phyloP scores from a whole-genome alignment of 2,797 vertebrate genomes.

The Thunnus albacares region DNA sequence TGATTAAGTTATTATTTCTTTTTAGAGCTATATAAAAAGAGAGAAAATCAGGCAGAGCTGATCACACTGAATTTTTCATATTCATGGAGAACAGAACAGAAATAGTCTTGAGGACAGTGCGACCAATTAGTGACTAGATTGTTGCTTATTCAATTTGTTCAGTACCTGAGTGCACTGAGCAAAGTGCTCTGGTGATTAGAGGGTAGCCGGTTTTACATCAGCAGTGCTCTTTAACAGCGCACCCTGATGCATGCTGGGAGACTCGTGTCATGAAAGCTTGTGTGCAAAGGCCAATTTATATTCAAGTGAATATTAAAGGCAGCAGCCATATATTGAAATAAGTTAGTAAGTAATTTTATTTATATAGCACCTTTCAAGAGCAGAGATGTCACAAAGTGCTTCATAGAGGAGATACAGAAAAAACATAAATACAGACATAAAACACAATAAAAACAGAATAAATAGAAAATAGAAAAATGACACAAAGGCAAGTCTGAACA shows the following conservation, averaged over 20 bases:
- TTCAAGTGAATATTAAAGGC: conserved; percentile 7
- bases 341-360: too few relatives aligned
- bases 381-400: too few relatives aligned
- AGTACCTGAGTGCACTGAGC: conserved; percentile 8
- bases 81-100: background rate
- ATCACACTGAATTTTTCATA: background rate
- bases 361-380: too few relatives aligned
- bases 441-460: too few relatives aligned
- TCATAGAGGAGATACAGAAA: too few relatives aligned
- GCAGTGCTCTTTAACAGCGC: background rate
- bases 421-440: too few relatives aligned
- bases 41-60: background rate
- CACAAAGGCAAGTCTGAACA: too few relatives aligned
- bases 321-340: background rate
- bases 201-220: background rate
- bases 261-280: background rate
- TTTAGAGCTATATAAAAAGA: conserved; percentile 4
- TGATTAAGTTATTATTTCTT: background rate
- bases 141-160: conserved; percentile 20
- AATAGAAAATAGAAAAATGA: too few relatives aligned
- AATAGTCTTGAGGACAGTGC: background rate
- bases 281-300: background rate
- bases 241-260: background rate
- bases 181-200: conserved; percentile 13
- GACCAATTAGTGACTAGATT: conserved; percentile 23